Evolutionary conservation across 2,888 invertebrate genomes (phyloP).

Genomic region (Agriopis leucophaearia): DNA sequence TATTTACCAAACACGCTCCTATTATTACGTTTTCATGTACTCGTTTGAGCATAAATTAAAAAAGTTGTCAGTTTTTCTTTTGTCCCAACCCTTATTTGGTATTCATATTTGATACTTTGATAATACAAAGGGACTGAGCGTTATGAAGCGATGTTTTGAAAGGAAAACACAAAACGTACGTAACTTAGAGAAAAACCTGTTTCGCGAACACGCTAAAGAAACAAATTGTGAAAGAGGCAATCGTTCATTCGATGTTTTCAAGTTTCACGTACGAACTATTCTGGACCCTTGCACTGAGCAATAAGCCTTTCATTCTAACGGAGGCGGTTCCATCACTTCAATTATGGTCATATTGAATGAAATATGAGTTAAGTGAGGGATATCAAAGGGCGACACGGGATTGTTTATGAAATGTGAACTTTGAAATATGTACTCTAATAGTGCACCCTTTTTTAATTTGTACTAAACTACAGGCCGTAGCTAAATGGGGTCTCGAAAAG

Average conservation of each 20-base stretch:
- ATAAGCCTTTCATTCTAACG: slow-evolving; percentile 74
- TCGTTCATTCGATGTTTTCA: slow-evolving; percentile 78
- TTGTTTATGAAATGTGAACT: slow-evolving; percentile 83
- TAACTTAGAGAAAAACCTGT: slow-evolving; percentile 81
- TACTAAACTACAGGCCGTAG: slow-evolving; percentile 79
- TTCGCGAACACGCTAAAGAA: slow-evolving; percentile 81
- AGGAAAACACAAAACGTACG: slow-evolving; percentile 75
- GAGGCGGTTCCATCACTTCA: slow-evolving; percentile 71
- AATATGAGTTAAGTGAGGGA: slow-evolving; percentile 86
- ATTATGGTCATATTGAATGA: slow-evolving; percentile 86
- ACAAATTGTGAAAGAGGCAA: slow-evolving; percentile 86
- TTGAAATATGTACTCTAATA: slow-evolving; percentile 79
- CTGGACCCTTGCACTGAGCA: slow-evolving; percentile 65
- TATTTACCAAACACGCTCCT: slow-evolving; percentile 85
- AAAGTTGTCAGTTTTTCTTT: slow-evolving; percentile 84
- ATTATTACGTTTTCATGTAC: slow-evolving; percentile 86
- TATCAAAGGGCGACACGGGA: slow-evolving; percentile 83
- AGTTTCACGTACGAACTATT: slow-evolving; percentile 60
- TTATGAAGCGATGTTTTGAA: slow-evolving; percentile 71
- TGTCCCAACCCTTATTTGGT: slow-evolving; percentile 86
- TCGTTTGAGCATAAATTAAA: slow-evolving; percentile 85
- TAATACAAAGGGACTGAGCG: slow-evolving; percentile 81
- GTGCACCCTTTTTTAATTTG: slow-evolving; percentile 85
- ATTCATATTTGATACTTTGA: slow-evolving; percentile 86
- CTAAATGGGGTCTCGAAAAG: slow-evolving; percentile 73